These are phyloP conservation scores for Sycophaga agraensis DNA, from an alignment of 1,140 invertebrate species.

Conservation along the genomic window DNA sequence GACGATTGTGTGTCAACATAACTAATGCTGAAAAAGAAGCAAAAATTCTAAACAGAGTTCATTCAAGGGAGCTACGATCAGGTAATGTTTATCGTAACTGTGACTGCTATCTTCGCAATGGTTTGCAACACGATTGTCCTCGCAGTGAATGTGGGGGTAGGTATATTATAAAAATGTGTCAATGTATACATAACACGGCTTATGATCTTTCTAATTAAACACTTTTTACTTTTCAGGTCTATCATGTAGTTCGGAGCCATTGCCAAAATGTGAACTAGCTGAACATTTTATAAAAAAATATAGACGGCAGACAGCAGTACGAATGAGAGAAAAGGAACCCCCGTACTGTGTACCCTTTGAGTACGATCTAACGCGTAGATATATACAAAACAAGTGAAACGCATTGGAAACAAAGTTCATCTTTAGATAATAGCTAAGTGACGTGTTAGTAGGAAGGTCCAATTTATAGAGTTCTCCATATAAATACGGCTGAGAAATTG, in stretches of 20 bases:
- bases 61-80: constrained; percentile 65
- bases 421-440: too few species aligned
- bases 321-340: too few species aligned
- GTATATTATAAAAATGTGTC: background rate
- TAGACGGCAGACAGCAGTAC: background rate
- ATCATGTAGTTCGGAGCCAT: constrained; percentile 61
- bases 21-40: background rate
- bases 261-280: constrained; percentile 63
- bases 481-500: too few species aligned
- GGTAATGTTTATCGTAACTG: constrained; percentile 67
- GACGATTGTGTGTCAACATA: constrained; percentile 5
- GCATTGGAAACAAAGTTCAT: too few species aligned
- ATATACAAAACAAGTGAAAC: background rate
- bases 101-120: constrained; percentile 69
- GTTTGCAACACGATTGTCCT: constrained; percentile 69
- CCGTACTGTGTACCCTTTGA: constrained; percentile 23
- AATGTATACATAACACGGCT: background rate
- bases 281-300: constrained; percentile 33
- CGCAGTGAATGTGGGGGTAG: constrained; percentile 59
- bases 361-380: constrained; percentile 15
- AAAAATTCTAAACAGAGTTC: constrained; percentile 41
- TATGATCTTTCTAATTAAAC: background rate
- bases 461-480: too few species aligned
- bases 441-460: too few species aligned
- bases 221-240: constrained; percentile 27